Evolutionary conservation across 2,113 vertebrate genomes (phyloP).

Genomic region (Puntigrus tetrazona): DNA sequence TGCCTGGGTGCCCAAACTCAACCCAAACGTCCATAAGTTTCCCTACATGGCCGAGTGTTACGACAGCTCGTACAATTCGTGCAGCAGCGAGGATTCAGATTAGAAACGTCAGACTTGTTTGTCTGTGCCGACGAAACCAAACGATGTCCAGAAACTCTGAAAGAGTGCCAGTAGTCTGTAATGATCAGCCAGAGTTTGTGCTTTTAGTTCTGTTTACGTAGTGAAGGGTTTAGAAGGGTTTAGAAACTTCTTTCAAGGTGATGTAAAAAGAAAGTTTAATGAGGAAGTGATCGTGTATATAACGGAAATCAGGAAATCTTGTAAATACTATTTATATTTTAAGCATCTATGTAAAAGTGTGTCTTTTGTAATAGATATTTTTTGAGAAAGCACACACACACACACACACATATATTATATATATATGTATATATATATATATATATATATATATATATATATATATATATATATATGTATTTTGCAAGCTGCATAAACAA

Average conservation of each 20-base stretch:
- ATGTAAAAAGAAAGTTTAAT: neutral
- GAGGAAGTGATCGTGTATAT: neutral
- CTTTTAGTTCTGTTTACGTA: neutral
- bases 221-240: neutral
- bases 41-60: constrained; percentile 88
- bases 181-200: neutral
- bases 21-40: constrained; percentile 88
- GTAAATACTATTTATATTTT: constrained; percentile 22
- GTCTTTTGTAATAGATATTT: neutral
- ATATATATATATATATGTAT: no score
- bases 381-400: no score
- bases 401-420: no score
- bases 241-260: neutral
- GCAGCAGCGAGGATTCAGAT: constrained; percentile 94
- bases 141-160: neutral
- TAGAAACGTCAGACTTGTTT: constrained; percentile 55
- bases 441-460: no score
- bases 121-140: neutral
- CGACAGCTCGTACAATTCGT: constrained; percentile 89
- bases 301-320: neutral
- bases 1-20: constrained; percentile 92
- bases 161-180: neutral
- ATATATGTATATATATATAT: no score
- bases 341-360: neutral
- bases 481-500: no score